phyloP scores from a whole-genome alignment of 2,113 vertebrate genomes.

The Cephalophus harveyi region DNA sequence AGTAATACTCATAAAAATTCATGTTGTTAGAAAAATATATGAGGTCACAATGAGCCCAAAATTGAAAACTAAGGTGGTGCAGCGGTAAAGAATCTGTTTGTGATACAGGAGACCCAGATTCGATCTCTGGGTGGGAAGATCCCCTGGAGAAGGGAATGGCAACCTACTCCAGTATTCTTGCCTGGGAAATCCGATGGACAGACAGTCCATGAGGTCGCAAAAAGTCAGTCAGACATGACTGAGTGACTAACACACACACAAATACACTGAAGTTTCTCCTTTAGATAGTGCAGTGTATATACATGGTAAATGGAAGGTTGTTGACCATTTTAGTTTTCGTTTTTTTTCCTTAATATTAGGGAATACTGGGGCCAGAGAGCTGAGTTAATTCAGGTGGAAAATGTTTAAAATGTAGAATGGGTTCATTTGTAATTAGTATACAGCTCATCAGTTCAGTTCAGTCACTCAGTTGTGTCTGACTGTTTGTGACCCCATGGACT shows the following conservation, averaged over 20 bases:
- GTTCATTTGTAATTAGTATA: not conserved
- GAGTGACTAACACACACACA: not conserved
- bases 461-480: not conserved
- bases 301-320: not conserved
- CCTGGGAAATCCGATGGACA: not conserved
- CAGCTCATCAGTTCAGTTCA: not conserved
- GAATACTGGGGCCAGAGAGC: not conserved
- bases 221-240: not conserved
- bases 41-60: not conserved
- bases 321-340: not conserved
- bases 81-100: not conserved
- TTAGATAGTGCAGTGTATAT: not conserved
- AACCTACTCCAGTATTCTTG: not conserved
- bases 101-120: not conserved
- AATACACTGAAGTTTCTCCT: not conserved
- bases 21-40: not conserved
- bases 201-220: not conserved
- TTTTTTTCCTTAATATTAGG: not conserved
- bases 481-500: not conserved
- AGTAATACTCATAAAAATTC: not conserved
- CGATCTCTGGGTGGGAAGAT: not conserved
- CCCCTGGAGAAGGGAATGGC: not conserved
- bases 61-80: not conserved
- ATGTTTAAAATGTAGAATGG: not conserved
- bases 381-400: not conserved